These are phyloP conservation scores for Catalaphyllia jardinei DNA, from an alignment of 64 coral and sea anemone species.

Conservation along the genomic window DNA sequence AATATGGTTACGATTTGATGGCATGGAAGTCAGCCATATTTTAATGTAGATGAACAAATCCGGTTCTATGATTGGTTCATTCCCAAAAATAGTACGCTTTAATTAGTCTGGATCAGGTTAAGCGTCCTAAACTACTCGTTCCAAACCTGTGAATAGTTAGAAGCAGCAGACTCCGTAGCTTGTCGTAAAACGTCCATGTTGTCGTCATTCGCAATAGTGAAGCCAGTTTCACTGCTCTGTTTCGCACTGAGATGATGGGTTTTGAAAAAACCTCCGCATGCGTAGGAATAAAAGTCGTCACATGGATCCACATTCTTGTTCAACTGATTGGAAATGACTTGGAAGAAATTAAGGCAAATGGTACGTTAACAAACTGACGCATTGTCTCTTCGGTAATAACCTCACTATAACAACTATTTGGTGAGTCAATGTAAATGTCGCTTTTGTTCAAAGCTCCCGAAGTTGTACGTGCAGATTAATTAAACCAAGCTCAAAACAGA, in stretches of 20 bases:
- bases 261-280: constrained; percentile 67
- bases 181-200: constrained; percentile 17
- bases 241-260: constrained; percentile 14
- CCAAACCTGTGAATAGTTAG: constrained; percentile 39
- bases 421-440: too few relatives aligned
- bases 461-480: too few relatives aligned
- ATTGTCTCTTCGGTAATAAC: too few relatives aligned
- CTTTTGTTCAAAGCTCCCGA: too few relatives aligned
- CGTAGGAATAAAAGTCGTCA: constrained; percentile 72
- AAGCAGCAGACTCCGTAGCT: not conserved
- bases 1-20: too few relatives aligned
- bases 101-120: not conserved
- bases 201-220: not conserved
- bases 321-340: constrained; percentile 32
- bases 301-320: constrained; percentile 68
- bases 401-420: too few relatives aligned
- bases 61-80: too few relatives aligned
- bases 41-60: too few relatives aligned
- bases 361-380: not conserved
- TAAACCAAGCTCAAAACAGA: too few relatives aligned
- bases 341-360: not conserved
- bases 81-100: not conserved
- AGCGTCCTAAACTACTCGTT: too few relatives aligned
- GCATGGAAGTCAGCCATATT: too few relatives aligned
- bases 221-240: not conserved